Base-by-base conservation (phyloP, 2,113 vertebrate genomes). In the Actenoides hombroni region DNA sequence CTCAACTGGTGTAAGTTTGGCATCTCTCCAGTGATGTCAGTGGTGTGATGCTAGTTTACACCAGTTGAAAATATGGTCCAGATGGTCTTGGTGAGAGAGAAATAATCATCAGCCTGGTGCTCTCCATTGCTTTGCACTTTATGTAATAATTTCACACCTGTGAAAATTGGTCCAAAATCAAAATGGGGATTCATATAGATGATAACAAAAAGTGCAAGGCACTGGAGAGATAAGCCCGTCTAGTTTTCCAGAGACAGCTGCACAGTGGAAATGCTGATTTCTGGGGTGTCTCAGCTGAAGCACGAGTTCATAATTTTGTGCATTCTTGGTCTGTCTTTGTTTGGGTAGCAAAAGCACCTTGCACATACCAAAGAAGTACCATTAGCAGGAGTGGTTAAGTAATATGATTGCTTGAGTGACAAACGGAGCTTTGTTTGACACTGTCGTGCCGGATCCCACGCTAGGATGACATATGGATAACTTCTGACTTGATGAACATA, bases 341-440 rank as follows among this genome's bases (percentile, higher is more conserved):
- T 49, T 10, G 59, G 40, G 7, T 67, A 68, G 42, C 33, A 61
- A 31, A 40, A 89, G 56, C 35, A 56, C 63, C 84, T 85, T 60
- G 75, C 4, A 1, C 69, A 44, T 16, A 53, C 25, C 48, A 40
- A 51, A 74, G 60, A 33, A 92, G 42, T 71, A 56, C 56, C 37
- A 18, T 67, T 69, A 86, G 61, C 65, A 35, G 46, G 69, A 91
- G 53, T 23, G 39, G 29, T 28, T 82, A 46, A 83, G 84, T 70
- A 73, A 37, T 24, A 48, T 25, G 21, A 6, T 70, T 39, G 35
- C 61, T 64, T 91, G 94, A 96, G 37, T 91, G 88, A 94, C 77
- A 82, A 64, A 92, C 40, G 31, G 33, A 82, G 81, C 81, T 95
- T 42, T 75, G 61, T 92, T 86, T 86, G 94, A 74, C 74, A 51